These are phyloP conservation scores for Seriola rivoliana DNA, from an alignment of 2,113 vertebrate genomes.

Conservation along the genomic window DNA sequence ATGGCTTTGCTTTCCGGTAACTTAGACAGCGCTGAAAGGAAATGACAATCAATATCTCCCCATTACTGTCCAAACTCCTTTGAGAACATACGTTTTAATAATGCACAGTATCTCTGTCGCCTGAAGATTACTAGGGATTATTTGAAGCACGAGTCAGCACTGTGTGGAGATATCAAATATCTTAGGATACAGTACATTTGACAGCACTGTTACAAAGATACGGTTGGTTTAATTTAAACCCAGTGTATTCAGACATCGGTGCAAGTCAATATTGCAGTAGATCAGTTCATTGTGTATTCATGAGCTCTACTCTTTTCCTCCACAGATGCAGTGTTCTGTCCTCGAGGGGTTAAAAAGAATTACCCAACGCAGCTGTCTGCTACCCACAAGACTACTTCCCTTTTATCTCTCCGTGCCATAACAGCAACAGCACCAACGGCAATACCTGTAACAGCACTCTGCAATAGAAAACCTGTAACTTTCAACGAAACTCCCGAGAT, in stretches of 20 bases:
- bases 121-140: conserved; percentile 7
- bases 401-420: conserved; percentile 32
- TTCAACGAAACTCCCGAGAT: conserved; percentile 26
- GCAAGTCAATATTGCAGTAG: conserved; percentile 12
- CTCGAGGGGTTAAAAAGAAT: conserved; percentile 60
- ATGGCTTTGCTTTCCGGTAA: conserved; percentile 79
- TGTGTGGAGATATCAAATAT: neutral
- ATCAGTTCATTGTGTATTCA: conserved; percentile 53
- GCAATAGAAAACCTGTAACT: conserved; percentile 28
- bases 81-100: conserved; percentile 61
- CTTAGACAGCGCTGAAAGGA: conserved; percentile 64
- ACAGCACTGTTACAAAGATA: neutral
- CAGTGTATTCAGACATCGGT: neutral
- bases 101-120: conserved; percentile 9
- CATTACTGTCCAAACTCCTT: conserved; percentile 75
- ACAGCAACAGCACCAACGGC: conserved; percentile 21
- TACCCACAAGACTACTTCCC: conserved; percentile 38
- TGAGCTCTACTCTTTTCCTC: conserved; percentile 56
- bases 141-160: conserved; percentile 6
- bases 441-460: conserved; percentile 9
- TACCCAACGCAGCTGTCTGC: conserved; percentile 55
- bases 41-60: conserved; percentile 82
- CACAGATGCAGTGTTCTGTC: conserved; percentile 71
- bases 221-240: conserved; percentile 6
- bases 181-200: neutral